A percentile compares a stretch with the other conserved stretches of the same genome.
These are phyloP conservation scores for Athalia rosae DNA, from an alignment of 2,888 invertebrate species.

Conservation along the genomic window DNA sequence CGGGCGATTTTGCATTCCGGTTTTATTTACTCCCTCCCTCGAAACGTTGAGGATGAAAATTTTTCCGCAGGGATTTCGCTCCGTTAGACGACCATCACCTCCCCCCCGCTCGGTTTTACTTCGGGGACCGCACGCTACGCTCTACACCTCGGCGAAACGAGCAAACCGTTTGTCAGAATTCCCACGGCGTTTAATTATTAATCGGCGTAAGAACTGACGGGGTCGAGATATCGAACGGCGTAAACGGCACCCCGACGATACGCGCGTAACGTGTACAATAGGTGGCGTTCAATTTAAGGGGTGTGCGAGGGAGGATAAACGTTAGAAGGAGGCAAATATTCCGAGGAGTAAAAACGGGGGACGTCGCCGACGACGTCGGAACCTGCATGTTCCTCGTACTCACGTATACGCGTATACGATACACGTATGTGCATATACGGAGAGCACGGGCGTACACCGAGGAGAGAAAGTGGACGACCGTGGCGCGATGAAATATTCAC, in stretches of 20 bases:
- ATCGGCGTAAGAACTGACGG: constrained; percentile 61
- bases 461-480: constrained; percentile 6
- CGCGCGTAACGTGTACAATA: neutral
- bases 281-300: constrained; percentile 58
- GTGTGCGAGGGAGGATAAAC: constrained; percentile 44
- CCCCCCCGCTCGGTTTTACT: neutral
- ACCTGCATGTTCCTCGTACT: too few species aligned
- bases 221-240: constrained; percentile 71
- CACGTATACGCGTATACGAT: neutral
- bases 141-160: constrained; percentile 2
- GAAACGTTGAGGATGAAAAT: too few species aligned
- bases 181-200: constrained; percentile 69
- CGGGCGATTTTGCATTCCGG: neutral
- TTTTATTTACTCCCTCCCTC: neutral
- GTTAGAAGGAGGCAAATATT: neutral
- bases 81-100: too few species aligned
- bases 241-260: constrained; percentile 22
- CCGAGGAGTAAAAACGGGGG: neutral
- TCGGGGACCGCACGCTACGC: neutral
- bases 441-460: neutral
- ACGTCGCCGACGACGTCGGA: constrained; percentile 12
- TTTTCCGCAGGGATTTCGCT: too few species aligned
- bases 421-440: too few species aligned
- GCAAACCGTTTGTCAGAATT: constrained; percentile 56
- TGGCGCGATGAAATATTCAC: constrained; percentile 36